phyloP scores from a whole-genome alignment of 1,140 invertebrate species.

The Trialeurodes vaporariorum region DNA sequence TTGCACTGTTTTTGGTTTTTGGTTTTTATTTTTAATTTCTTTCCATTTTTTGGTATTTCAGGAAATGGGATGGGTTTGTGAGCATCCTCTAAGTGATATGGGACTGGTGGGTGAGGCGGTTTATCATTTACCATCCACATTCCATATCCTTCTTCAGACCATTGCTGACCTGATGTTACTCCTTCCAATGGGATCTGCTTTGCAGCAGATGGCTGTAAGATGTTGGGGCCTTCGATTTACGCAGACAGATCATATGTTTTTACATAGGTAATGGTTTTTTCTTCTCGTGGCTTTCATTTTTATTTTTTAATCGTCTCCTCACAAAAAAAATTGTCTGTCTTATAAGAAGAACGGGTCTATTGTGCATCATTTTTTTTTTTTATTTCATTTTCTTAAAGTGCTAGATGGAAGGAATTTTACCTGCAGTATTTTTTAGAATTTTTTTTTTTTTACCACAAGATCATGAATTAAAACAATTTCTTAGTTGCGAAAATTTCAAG shows the following conservation, averaged over 20 bases:
- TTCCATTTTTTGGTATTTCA: slow-evolving; percentile 22
- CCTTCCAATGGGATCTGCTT: slow-evolving; percentile 69
- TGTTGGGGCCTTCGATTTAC: slow-evolving; percentile 88
- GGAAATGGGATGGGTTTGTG: slow-evolving; percentile 48
- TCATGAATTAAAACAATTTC: no score
- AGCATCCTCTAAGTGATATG: slow-evolving; percentile 72
- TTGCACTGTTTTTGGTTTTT: no score
- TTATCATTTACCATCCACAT: slow-evolving; percentile 63
- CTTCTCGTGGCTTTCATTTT: no score
- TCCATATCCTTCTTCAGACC: slow-evolving; percentile 81
- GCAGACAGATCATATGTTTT: slow-evolving; percentile 77
- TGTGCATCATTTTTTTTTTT: no score
- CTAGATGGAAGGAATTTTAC: no score
- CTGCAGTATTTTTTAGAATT: no score
- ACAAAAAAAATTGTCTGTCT: neutral
- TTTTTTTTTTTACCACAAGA: no score
- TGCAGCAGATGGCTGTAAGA: slow-evolving; percentile 83
- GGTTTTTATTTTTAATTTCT: slow-evolving; percentile 21
- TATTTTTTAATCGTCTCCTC: no score
- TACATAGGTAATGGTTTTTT: slow-evolving; percentile 64
- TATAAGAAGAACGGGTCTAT: no score
- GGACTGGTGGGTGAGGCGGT: slow-evolving; percentile 67
- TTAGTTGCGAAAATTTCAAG: no score
- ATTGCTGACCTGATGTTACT: slow-evolving; percentile 87
- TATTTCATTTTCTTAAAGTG: no score